Evolutionary conservation across 2,113 vertebrate genomes (phyloP).

Genomic region (Ardeotis arabs): DNA sequence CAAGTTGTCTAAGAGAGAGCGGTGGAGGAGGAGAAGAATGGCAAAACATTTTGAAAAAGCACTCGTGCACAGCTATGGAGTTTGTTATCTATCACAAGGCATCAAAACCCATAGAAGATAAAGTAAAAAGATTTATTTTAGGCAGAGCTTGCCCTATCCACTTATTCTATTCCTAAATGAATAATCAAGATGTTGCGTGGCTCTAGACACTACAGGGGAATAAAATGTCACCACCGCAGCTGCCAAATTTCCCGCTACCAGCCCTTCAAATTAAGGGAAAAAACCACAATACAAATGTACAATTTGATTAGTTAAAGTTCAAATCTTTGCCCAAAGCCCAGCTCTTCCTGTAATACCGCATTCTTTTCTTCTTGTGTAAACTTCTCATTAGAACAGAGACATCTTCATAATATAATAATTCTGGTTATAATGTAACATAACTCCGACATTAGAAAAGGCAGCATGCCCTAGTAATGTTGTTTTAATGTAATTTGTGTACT

Average conservation of each 20-base stretch:
- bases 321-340: conserved; percentile 71
- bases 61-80: background rate
- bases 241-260: conserved; percentile 62
- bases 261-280: conserved; percentile 70
- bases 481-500: conserved; percentile 83
- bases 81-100: background rate
- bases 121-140: conserved; percentile 42
- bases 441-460: conserved; percentile 79
- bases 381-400: conserved; percentile 85
- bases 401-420: conserved; percentile 87
- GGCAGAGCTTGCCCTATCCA: conserved; percentile 12
- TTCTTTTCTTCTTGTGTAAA: conserved; percentile 81
- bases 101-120: background rate
- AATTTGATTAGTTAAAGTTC: conserved; percentile 88
- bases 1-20: accelerated
- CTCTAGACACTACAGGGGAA: conserved; percentile 55
- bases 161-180: conserved; percentile 43
- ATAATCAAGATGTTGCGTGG: conserved; percentile 69
- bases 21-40: background rate
- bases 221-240: conserved; percentile 73
- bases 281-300: conserved; percentile 68
- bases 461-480: conserved; percentile 87
- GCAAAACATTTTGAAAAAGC: background rate
- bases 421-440: conserved; percentile 87
- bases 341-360: conserved; percentile 82